Base-by-base conservation (phyloP, 2,888 invertebrate genomes). In the Meganola albula region DNA sequence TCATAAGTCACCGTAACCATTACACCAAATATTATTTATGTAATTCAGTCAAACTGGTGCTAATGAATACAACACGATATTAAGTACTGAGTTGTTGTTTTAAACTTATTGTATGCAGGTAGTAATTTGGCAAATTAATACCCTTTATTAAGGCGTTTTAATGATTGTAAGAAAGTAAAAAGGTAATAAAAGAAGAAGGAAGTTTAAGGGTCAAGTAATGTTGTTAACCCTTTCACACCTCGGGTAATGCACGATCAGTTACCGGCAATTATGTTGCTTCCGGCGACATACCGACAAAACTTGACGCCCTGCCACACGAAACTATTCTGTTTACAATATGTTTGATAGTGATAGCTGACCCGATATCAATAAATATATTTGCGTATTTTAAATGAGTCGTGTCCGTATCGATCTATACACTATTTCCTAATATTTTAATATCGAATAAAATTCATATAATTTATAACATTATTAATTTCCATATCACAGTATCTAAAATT, bases 171-270 rank as follows among this genome's bases (percentile, higher is more conserved):
- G 28, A 34, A 24, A 34, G 41, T 42, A 36, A 24, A 31, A 23
- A 37, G 42, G 34, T 42, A 33, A 53, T 41, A 42, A 44, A 44
- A 44, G 47, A 57, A 63, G 60, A 63, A 68, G 62, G 59, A 66
- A 70, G 63, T 64, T 63, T 58, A 65, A 53, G 68, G 83, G 80
- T 82, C 79, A 82, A 82, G 71, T 64, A 67, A 71, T 79, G 80
- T 75, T 80, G 74, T 80, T 83, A 80, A 80, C 77, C 80, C 78
- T 73, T 77, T 80, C 74, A 78, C 83, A 79, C 83, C 75, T 78
- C 64, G 52, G 46, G 72, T 72, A 74, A 71, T 71, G 66, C 70
- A 62, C 69, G 74, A 78, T 82, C 76, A 64, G 74, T 77, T 78
- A 78, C 80, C 72, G 64, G 63, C 73, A 77, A 82, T 83, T 82